Conservation (phyloP, 2,113 vertebrate species). For the Burhinus oedicnemus region DNA sequence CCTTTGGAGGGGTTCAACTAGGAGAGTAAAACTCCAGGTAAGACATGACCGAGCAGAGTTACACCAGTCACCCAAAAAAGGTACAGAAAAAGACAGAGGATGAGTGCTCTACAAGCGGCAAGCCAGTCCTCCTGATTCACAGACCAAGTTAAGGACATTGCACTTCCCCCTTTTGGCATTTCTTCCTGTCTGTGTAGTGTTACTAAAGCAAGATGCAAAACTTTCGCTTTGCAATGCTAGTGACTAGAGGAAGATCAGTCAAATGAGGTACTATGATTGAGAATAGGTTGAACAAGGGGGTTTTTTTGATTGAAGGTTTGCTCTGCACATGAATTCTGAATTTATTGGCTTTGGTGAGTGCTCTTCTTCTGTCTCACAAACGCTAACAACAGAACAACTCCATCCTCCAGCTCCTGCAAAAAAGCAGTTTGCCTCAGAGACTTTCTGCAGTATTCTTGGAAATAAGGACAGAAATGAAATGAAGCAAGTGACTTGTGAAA, state of each 20-base stretch:
- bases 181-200: background rate
- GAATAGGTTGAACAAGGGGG: background rate
- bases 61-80: background rate
- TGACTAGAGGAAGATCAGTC: background rate
- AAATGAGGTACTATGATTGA: background rate
- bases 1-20: background rate
- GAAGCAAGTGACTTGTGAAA: background rate
- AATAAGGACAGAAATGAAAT: background rate
- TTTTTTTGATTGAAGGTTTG: background rate
- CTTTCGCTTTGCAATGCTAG: background rate
- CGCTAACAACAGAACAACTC: background rate
- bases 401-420: background rate
- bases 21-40: background rate
- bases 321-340: background rate
- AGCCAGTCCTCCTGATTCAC: background rate
- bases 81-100: background rate
- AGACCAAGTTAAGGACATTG: background rate
- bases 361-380: background rate
- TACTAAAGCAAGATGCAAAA: background rate
- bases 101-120: rapidly evolving
- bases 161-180: background rate
- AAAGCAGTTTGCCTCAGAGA: background rate
- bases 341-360: background rate
- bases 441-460: background rate
- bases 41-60: background rate